Base-by-base conservation (phyloP, 2,113 vertebrate species). In the Tonatia bakeri region DNA sequence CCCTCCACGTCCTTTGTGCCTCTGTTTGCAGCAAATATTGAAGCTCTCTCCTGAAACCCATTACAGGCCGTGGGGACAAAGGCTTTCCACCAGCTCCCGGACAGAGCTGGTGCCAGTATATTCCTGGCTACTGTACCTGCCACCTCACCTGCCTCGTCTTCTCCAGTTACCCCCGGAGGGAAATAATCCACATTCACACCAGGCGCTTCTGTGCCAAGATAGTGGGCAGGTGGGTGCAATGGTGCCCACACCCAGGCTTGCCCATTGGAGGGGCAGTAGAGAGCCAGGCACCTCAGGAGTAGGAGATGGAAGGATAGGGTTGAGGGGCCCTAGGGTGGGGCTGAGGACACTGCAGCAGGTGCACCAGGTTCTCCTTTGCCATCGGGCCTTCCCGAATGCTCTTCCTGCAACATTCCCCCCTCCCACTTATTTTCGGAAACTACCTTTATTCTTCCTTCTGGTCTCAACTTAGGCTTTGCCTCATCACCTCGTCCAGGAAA, bases 151-250 rank as follows among this genome's bases (percentile, higher is more conserved):
- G 97, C 95, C 10, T 3, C 40, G 36, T 56, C 96, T 94, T 96
- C 96, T 98, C 97, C 88, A 80, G 96, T 97, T 98, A 97, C 97
- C 75, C n/a, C 85, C 20, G 0, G 75, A 72, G 93, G 80, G 90
- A 84, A 73, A 69, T 12, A 38, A 69, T 13, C 87, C 59, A 9
- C 67, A 14, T 65, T 87, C 73, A 94, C 84, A 38, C 38, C 13
- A 38, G 56, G n/a, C 65, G 3, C 17, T 65, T 75, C 91, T 87
- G 77, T 45, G 33, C 70, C 83, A 56, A 52, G 76, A 90, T 38
- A 54, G 36, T 5, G 50, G 56, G 50, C 50, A 31, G 84, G n/a
- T 36, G 13, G 85, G 24, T 33, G 72, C 43, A 10, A 10, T 10
- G 70, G 67, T 72, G 40, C 36, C 89, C 52, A 73, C 43, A n/a